Evolutionary conservation across 2,888 invertebrate species (phyloP).

Genomic region (Aleiodes testaceus): DNA sequence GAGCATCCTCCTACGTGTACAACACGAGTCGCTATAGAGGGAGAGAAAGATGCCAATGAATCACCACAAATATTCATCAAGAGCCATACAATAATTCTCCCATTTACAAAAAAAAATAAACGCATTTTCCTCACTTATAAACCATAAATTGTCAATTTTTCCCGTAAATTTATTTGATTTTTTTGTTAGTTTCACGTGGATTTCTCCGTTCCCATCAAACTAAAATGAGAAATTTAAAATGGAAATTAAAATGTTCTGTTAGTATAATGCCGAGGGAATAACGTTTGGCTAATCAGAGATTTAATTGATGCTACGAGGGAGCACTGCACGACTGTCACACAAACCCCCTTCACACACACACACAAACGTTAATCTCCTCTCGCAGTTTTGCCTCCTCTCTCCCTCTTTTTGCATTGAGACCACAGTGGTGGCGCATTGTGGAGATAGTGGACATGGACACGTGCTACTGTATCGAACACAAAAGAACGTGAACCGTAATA

Average conservation of each 20-base stretch:
- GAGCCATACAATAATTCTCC: slow-evolving; percentile 5
- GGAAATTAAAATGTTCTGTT: slow-evolving; percentile 29
- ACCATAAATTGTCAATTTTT: slow-evolving; percentile 10
- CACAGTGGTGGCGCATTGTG: neutral
- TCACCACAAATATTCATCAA: slow-evolving; percentile 27
- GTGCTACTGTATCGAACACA: slow-evolving; percentile 50
- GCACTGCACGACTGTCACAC: slow-evolving; percentile 1
- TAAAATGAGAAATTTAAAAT: slow-evolving; percentile 11
- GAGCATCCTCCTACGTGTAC: slow-evolving; percentile 64
- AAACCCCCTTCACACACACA: neutral
- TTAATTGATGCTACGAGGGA: slow-evolving; percentile 65
- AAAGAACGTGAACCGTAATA: slow-evolving; percentile 64
- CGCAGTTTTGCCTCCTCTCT: slow-evolving; percentile 13
- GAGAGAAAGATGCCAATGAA: slow-evolving; percentile 9
- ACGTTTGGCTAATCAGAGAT: slow-evolving; percentile 66
- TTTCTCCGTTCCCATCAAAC: too few relatives aligned
- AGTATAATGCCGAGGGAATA: slow-evolving; percentile 53
- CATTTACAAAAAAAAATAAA: slow-evolving; percentile 28
- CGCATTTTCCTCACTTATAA: neutral
- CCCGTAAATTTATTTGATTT: too few relatives aligned
- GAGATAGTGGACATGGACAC: slow-evolving; percentile 29
- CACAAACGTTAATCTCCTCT: slow-evolving; percentile 30
- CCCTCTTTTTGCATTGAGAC: slow-evolving; percentile 19
- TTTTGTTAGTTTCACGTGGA: too few relatives aligned
- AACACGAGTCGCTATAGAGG: slow-evolving; percentile 28